A percentile compares a stretch with the other conserved stretches of the same genome.
phyloP scores from a whole-genome alignment of 2,888 invertebrate species.

The Bembecia ichneumoniformis region DNA sequence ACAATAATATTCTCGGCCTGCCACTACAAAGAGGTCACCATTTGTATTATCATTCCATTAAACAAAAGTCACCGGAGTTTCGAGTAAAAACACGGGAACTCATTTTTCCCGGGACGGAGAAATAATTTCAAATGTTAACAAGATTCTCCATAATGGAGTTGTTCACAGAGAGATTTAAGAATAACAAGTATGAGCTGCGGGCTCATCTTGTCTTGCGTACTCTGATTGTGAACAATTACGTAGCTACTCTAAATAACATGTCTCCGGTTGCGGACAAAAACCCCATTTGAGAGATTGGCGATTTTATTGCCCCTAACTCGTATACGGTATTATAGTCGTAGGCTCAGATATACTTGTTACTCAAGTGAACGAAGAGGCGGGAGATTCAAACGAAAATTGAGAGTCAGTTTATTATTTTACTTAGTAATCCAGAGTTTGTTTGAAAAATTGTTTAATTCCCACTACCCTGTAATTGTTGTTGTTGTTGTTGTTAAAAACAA shows the following conservation, averaged over 20 bases:
- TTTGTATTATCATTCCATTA: slow-evolving; percentile 72
- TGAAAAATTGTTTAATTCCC: no score
- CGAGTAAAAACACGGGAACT: slow-evolving; percentile 68
- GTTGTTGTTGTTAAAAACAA: no score
- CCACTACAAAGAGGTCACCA: slow-evolving; percentile 66
- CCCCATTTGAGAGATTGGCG: no score
- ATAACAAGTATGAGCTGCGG: slow-evolving; percentile 54
- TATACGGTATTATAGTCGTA: no score
- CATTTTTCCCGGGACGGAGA: slow-evolving; percentile 65
- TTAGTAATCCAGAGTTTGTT: background rate
- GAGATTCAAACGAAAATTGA: slow-evolving; percentile 9
- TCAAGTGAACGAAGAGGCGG: slow-evolving; percentile 11
- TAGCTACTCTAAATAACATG: slow-evolving; percentile 25
- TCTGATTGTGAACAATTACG: slow-evolving; percentile 42
- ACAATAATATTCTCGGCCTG: slow-evolving; percentile 55
- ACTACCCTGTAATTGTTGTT: no score
- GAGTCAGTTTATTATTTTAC: background rate
- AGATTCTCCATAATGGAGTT: slow-evolving; percentile 68
- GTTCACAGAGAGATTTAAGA: slow-evolving; percentile 66
- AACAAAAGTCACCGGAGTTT: slow-evolving; percentile 71
- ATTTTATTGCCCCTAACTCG: no score
- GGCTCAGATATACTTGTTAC: slow-evolving; percentile 4
- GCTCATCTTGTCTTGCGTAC: slow-evolving; percentile 22
- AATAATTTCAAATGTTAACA: slow-evolving; percentile 72
- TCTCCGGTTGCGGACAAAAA: slow-evolving; percentile 6